Base-by-base conservation (phyloP, 2,797 vertebrate species). In the Apodemus agrarius region DNA sequence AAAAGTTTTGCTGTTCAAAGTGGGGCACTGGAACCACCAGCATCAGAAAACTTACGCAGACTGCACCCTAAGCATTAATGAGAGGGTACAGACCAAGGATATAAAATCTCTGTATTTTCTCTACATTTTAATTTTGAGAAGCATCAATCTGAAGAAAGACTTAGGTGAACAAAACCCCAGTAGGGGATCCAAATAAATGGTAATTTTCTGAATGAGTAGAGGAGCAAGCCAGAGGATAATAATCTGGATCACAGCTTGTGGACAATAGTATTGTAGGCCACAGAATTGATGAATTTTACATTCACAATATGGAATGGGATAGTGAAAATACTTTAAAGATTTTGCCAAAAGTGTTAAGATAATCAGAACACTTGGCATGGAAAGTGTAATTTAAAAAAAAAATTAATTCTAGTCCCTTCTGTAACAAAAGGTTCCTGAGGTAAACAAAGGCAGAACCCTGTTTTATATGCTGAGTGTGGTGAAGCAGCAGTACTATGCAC, bases 381-480 rank as follows among this genome's bases (percentile, higher is more conserved):
- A 96, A 31, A 84, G 2, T 52, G 3, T 17, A 40, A n/a, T 90
- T 93, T 22, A 1, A 63, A 67, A 40, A 40, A 80, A 54, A 54
- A 54, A 24, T 86, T 26, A n/a, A 3, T 59, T 90, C 31, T 76
- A 78, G 69, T 79, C 16, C 61, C 3, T 89, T 93, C 57, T 75
- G 19, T 40, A 93, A 94, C 12, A 94, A 75, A 83, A 17, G 24
- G 0, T 10, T 81, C 43, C 3, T 1, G 40, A 94, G 24, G 31
- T 63, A 93, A 95, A 92, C 52, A 43, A 89, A 82, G 63, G 26
- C 83, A 95, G 17, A 91, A 46, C 40, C 8, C 17, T 63, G 46
- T 78, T 95, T 6, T 57, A 75, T 26, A 65, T n/a, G 80, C 63
- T 65, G 4, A 52, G 24, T 63, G 37, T 88, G 12, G 37, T 22